These are phyloP conservation scores for Archaeoteleia sp. DNA, from an alignment of 2,888 invertebrate genomes.

Conservation along the genomic window DNA sequence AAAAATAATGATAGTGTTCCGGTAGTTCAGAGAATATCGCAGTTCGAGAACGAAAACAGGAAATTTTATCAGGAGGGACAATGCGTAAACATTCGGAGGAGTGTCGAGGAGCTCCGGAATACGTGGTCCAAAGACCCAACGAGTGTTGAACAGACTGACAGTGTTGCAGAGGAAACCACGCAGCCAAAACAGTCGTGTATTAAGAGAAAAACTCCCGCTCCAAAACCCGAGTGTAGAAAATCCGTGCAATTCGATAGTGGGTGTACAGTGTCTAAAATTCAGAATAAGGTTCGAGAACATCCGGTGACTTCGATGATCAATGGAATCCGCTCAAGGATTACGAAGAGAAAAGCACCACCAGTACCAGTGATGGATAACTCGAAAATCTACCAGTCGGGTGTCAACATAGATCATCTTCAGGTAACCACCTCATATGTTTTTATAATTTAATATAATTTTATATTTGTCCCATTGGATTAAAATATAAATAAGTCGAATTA, in stretches of 20 bases:
- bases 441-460: too few species aligned
- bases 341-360: constrained; percentile 57
- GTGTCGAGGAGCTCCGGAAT: neutral
- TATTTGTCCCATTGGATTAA: too few species aligned
- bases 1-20: constrained; percentile 60
- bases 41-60: constrained; percentile 9
- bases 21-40: constrained; percentile 46
- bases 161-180: neutral
- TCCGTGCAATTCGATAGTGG: constrained; percentile 65
- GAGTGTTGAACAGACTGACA: neutral
- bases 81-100: neutral
- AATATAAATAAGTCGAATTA: too few species aligned
- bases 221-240: constrained; percentile 58
- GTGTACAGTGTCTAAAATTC: constrained; percentile 55
- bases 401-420: constrained; percentile 31
- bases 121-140: neutral
- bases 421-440: constrained; percentile 18
- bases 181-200: constrained; percentile 55
- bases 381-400: constrained; percentile 15
- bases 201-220: constrained; percentile 52
- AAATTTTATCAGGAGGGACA: neutral
- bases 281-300: constrained; percentile 27
- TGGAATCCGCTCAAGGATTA: constrained; percentile 40
- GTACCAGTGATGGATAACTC: constrained; percentile 42
- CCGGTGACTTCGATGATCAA: constrained; percentile 36